These are phyloP conservation scores for Myrmecobius fasciatus DNA, from an alignment of 2,113 vertebrate genomes.

Conservation along the genomic window DNA sequence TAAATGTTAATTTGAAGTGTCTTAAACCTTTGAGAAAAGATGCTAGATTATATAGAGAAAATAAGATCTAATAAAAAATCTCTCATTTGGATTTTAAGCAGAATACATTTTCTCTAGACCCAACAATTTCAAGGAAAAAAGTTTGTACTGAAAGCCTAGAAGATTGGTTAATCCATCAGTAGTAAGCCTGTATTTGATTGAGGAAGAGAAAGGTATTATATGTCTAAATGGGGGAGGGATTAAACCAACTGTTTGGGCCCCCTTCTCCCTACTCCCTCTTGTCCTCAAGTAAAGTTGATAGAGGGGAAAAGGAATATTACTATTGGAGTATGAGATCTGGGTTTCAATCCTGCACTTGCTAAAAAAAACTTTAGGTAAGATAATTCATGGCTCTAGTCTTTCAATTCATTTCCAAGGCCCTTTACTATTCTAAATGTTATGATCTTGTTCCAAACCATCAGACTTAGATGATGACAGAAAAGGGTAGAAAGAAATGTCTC, in stretches of 20 bases:
- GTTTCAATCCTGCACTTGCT: background rate
- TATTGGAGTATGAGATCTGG: background rate
- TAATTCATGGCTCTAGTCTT: background rate
- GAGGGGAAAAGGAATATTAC: background rate
- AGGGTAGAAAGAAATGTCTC: background rate
- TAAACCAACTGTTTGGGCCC: background rate
- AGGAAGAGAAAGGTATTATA: background rate
- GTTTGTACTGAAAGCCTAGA: slow-evolving; percentile 1
- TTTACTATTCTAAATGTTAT: background rate
- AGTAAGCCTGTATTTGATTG: background rate
- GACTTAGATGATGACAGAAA: background rate
- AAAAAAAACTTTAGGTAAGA: background rate
- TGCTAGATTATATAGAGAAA: background rate
- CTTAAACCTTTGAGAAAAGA: background rate
- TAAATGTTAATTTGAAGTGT: background rate
- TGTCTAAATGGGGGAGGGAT: background rate
- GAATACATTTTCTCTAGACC: background rate
- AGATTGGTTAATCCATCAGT: background rate
- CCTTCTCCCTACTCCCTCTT: background rate
- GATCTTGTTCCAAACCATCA: background rate
- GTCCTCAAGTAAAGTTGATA: background rate
- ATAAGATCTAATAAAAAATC: background rate
- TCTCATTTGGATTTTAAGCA: background rate
- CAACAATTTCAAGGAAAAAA: background rate
- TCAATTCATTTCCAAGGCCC: background rate